Base-by-base conservation (phyloP, 1,140 invertebrate genomes). In the Pseudobourletiella spinata region DNA sequence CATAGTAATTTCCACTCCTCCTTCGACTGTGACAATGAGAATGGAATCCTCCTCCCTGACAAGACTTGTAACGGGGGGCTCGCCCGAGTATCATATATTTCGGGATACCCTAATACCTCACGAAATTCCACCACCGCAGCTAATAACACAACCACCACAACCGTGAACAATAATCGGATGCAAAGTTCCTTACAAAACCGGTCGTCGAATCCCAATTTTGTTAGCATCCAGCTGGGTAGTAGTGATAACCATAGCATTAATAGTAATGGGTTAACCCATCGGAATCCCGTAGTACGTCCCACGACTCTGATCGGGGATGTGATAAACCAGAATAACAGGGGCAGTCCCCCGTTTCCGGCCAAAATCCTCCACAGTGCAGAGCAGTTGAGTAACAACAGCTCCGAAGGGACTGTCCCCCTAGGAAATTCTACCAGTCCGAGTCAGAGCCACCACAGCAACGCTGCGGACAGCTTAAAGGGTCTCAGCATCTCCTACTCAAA, bases 231-330 rank as follows among this genome's bases (percentile, higher is more conserved):
- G 44, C 1, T 54, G 50, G 32, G 42, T 52, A 51, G 46, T 43
- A 42, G 42, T 18, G 35, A 28, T 15, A 61, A 61, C 52, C 30
- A 56, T 32, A 57, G 44, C 57, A 46, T 24, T 56, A 57, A 22
- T 28, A 32, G 25, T 30, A 52, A 29, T 20, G 48, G 29, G 30
- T n/a, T 39, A n/a, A 39, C 32, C 8, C 32, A 39, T 8, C 32
- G 32, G 32, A 39, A n/a, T n/a, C n/a, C n/a, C n/a, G n/a, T n/a
- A 57, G 30, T 35, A 22, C 22, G 26, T 35, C 48, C 11, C n/a
- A n/a, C n/a, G n/a, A n/a, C n/a, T n/a, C n/a, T n/a, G n/a, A n/a
- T n/a, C n/a, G n/a, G n/a, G n/a, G n/a, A n/a, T n/a, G n/a, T n/a
- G n/a, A n/a, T n/a, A n/a, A n/a, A n/a, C n/a, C n/a, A n/a, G n/a